Evolutionary conservation across 2,113 vertebrate species (phyloP), one percentile per base, ranked within the genome.

Genomic region (Proteles cristata): DNA sequence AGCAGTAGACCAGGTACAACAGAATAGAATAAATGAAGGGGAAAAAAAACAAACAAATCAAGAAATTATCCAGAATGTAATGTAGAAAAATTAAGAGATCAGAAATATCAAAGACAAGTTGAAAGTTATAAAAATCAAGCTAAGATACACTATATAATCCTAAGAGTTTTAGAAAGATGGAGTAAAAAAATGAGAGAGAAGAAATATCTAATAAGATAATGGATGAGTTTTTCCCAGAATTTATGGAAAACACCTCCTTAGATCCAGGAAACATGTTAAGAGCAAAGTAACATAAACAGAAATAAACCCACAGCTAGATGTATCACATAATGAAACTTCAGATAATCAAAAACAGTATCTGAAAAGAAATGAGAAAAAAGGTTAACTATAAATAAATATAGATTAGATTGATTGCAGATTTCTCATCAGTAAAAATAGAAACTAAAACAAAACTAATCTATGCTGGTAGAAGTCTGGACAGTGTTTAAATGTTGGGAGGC

Each of bases 311-410:
- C 19, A 63, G 26, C 12, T 21, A 71, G 45, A 16, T 91, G 23
- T 45, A 76, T 16, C 21, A 17, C 9, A 68, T 53, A 63, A 74
- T 31, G n/a, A 86, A 89, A 94, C 14, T 39, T 5, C 4, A 55
- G 17, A 82, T 79, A 3, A 81, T 53, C 11, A 93, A 31, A 92
- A 82, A 74, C 19, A 73, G 93, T 61, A 94, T 33, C 35, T 80
- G 33, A 48, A 82, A 73, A 35, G 21, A 94, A 58, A 63, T 12
- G 5, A 83, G 33, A 10, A 8, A 1, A 84, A 95, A 95, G 53
- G 66, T n/a, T 31, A 69, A 92, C 21, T 90, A n/a, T 77, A 86
- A 94, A 55, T 55, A 94, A 86, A 92, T 31, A 87, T 94, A 79
- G 35, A 90, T 77, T 17, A 79, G 31, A 12, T 1, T 48, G 39